Conservation (phyloP, 2,888 invertebrate species). For the Ennomos fuscantarius region DNA sequence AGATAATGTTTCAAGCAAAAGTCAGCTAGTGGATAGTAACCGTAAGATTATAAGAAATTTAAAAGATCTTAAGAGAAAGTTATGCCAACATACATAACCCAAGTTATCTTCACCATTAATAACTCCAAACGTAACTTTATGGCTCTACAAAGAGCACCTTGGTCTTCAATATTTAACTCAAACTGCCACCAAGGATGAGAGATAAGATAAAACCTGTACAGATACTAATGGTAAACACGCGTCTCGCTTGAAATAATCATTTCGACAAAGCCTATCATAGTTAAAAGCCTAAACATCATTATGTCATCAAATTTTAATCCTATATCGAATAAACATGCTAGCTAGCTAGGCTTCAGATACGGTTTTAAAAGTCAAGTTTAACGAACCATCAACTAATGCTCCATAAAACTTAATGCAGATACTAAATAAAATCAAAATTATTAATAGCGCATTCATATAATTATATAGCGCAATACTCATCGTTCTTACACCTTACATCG, state of each 20-base stretch:
- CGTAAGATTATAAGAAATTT: constrained; percentile 9
- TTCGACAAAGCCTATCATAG: constrained; percentile 45
- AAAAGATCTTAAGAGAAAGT: not conserved
- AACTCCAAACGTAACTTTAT: constrained; percentile 31
- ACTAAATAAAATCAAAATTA: too few species aligned
- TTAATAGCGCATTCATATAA: too few species aligned
- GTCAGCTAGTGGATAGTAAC: not conserved
- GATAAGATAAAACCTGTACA: constrained; percentile 61
- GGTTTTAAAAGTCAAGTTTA: too few species aligned
- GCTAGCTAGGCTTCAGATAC: too few species aligned
- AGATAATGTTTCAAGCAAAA: not conserved
- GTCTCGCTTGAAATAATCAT: constrained; percentile 45
- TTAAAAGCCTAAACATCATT: constrained; percentile 27
- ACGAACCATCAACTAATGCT: too few species aligned
- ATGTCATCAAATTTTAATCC: not conserved
- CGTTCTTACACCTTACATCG: too few species aligned
- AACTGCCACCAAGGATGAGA: constrained; percentile 55
- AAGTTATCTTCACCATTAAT: constrained; percentile 24
- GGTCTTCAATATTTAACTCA: constrained; percentile 52
- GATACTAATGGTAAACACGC: constrained; percentile 53
- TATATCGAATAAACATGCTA: too few species aligned
- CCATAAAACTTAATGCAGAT: too few species aligned
- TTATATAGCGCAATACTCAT: too few species aligned
- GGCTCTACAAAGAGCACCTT: constrained; percentile 31
- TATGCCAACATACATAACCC: constrained; percentile 12